Conservation (phyloP, 2,797 vertebrate species). For the Falco naumanni region DNA sequence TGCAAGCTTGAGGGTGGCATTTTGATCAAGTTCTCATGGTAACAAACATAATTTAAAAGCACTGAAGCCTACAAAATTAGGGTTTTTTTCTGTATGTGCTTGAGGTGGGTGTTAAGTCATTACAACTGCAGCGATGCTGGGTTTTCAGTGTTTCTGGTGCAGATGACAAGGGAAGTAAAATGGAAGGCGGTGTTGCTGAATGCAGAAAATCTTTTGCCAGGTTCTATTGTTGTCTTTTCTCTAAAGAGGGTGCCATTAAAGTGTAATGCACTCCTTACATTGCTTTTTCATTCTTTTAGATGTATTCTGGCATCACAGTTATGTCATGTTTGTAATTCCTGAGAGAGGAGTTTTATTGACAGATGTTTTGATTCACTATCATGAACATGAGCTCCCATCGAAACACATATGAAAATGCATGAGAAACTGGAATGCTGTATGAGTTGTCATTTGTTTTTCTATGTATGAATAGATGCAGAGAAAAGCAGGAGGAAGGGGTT, state of each 20-base stretch:
- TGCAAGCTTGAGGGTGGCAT: constrained; percentile 48
- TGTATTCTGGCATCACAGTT: not conserved
- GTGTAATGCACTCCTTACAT: not conserved
- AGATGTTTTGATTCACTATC: not conserved
- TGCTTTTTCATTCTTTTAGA: not conserved
- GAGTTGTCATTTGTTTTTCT: not conserved
- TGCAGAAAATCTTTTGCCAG: not conserved
- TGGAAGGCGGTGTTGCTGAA: constrained; percentile 30
- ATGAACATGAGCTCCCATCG: not conserved
- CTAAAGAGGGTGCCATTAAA: not conserved
- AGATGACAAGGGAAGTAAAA: constrained; percentile 31
- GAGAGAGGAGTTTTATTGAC: not conserved
- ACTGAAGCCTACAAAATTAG: constrained; percentile 41
- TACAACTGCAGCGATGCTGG: constrained; percentile 35
- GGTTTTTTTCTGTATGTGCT: constrained; percentile 7
- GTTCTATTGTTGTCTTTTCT: constrained; percentile 2
- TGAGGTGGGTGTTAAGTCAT: constrained; percentile 56
- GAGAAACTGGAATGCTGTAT: not conserved
- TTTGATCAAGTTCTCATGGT: constrained; percentile 68
- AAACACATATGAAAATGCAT: not conserved
- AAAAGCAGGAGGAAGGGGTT: not conserved
- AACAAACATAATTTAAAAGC: constrained; percentile 62
- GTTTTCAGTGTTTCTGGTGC: constrained; percentile 37
- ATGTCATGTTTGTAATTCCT: not conserved
- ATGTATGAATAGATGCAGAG: not conserved